Conservation (phyloP, 2,113 vertebrate species). For the Platysteira castanea region DNA sequence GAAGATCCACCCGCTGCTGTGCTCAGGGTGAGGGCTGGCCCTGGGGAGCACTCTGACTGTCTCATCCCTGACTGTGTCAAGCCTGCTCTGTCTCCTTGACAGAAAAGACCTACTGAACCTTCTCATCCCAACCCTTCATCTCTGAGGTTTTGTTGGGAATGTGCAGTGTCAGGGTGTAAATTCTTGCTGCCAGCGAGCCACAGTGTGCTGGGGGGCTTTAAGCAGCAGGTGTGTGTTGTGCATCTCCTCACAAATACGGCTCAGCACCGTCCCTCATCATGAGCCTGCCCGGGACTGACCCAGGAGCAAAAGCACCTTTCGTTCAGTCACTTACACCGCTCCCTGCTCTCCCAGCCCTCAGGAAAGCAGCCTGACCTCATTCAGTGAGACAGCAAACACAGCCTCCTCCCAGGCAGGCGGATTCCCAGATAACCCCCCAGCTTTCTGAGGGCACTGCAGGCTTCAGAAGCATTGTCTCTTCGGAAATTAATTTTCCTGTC, state of each 20-base stretch:
- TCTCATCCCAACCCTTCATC: fast-evolving
- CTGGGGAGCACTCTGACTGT: neutral
- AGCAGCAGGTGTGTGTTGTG: neutral
- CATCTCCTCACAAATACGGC: neutral
- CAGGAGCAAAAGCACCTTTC: neutral
- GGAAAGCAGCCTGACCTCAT: neutral
- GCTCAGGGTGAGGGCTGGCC: neutral
- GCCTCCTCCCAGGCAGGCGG: neutral
- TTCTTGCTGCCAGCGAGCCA: neutral
- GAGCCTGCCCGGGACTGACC: neutral
- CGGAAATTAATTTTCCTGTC: conserved; percentile 61
- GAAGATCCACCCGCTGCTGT: fast-evolving
- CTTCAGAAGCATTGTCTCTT: conserved; percentile 55
- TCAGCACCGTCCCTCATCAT: neutral
- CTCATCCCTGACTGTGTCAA: neutral
- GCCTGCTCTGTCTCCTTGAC: neutral
- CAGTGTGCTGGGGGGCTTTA: neutral
- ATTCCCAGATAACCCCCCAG: neutral
- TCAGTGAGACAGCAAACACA: neutral
- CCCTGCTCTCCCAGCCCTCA: neutral
- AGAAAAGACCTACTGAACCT: neutral
- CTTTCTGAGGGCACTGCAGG: neutral
- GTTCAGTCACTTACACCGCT: neutral
- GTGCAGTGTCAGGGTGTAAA: neutral
- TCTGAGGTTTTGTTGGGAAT: neutral